Evolutionary conservation across 1,140 invertebrate species (phyloP), one percentile per base, ranked within the genome.

Genomic region (Battus philenor): DNA sequence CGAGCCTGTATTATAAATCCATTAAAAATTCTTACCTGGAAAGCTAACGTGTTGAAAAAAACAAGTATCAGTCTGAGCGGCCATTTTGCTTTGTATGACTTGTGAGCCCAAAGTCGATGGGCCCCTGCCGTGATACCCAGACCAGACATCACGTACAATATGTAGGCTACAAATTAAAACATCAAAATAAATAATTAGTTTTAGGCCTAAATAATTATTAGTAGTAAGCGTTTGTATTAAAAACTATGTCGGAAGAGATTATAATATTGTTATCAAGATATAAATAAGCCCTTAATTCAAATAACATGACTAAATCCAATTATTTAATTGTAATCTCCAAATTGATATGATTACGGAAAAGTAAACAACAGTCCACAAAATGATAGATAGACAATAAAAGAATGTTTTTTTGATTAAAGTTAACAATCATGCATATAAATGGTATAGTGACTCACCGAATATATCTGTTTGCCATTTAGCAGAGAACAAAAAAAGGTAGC

Each of bases 51-150:
- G 62, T 98, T 95, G 74, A 90, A 91, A 2, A 94, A 60, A 7
- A 92, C 90, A 27, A 98, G 86, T 9, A 98, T 80, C 0, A 97
- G 29, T 47, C 93, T 87, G 1, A 98, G 85, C 1, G 95, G 97
- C 87, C 93, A 91, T 76, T 91, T 95, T 3, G 97, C 97, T 87
- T 98, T 98, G 87, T 98, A 99, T 0, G 96, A 92, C 61, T 93
- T 90, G 81, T 99, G 97, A 4, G 97, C 90, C 97, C 97, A 99
- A 12, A 98, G 88, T 60, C 97, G 89, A 77, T 99, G 97, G 5
- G 95, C 95, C 11, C 97, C 97, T 18, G 95, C 97, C 8, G 97
- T 99, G 39, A 98, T 93, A 2, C 95, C 95, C 11, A 96, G 64
- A 2, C 93, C 95, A 11, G 89, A 90, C 15, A 89, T 72, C 34